Evolutionary conservation across 2,888 invertebrate species (phyloP).

Genomic region (Yponomeuta malinellus): DNA sequence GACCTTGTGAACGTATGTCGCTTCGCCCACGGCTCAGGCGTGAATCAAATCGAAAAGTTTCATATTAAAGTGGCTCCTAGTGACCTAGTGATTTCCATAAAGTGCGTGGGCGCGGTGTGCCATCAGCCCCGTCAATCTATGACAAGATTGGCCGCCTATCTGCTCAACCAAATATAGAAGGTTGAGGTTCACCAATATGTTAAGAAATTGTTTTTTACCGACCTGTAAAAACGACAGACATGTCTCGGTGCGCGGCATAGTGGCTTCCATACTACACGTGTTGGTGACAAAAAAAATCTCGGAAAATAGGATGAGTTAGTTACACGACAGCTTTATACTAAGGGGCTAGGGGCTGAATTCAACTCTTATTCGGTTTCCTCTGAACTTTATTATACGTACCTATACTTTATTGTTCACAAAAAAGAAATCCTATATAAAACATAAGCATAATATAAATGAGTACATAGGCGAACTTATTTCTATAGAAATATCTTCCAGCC

Average conservation of each 20-base stretch:
- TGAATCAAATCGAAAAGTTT: constrained; percentile 54
- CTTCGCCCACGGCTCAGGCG: constrained; percentile 44
- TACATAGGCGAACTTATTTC: too few relatives aligned
- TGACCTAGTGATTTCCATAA: constrained; percentile 73
- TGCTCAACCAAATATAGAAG: neutral
- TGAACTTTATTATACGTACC: too few relatives aligned
- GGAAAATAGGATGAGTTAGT: neutral
- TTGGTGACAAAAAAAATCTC: neutral
- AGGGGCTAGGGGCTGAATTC: too few relatives aligned
- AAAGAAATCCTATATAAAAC: too few relatives aligned
- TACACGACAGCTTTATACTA: neutral
- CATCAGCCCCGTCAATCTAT: neutral
- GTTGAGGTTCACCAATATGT: neutral
- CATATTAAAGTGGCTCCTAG: constrained; percentile 51
- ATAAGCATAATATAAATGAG: too few relatives aligned
- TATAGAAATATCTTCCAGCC: too few relatives aligned
- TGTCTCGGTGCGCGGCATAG: neutral
- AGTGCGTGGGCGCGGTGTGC: constrained; percentile 45
- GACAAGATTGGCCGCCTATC: neutral
- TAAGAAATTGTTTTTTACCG: neutral
- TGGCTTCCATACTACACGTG: neutral
- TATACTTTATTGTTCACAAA: too few relatives aligned
- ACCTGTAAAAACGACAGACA: constrained; percentile 5
- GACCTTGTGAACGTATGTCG: constrained; percentile 50
- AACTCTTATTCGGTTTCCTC: too few relatives aligned